Percentiles rank a stretch among this genome's conserved stretches.
These are phyloP conservation scores for Neocrepidodera transversa DNA, from an alignment of 2,888 invertebrate genomes.

Conservation along the genomic window DNA sequence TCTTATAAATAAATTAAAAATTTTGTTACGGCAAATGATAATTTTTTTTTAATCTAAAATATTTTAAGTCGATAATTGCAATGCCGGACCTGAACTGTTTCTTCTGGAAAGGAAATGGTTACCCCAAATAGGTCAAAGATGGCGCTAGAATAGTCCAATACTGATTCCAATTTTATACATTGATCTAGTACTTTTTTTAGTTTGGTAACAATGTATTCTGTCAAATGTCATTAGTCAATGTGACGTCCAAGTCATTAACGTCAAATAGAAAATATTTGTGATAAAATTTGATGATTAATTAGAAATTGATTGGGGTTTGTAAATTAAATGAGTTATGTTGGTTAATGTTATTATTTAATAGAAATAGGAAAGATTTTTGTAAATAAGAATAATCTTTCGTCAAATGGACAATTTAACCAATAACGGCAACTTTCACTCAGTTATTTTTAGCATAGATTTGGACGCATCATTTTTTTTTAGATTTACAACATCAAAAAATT, in stretches of 20 bases:
- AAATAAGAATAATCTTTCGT: slow-evolving; percentile 1
- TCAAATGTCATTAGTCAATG: neutral
- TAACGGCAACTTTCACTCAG: slow-evolving; percentile 40
- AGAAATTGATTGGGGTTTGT: neutral
- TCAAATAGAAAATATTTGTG: slow-evolving; percentile 9
- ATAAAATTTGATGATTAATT: slow-evolving; percentile 4
- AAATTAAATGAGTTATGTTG: neutral
- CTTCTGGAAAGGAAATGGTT: too few species aligned
- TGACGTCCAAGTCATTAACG: slow-evolving; percentile 1
- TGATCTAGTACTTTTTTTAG: too few species aligned
- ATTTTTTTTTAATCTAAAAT: too few species aligned
- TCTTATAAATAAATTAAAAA: too few species aligned
- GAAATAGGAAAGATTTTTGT: neutral
- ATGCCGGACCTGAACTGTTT: too few species aligned
- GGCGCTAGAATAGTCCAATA: too few species aligned
- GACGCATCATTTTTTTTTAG: slow-evolving; percentile 59
- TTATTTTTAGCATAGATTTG: slow-evolving; percentile 47
- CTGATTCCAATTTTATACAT: too few species aligned
- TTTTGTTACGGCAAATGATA: too few species aligned
- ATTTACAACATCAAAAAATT: slow-evolving; percentile 68
- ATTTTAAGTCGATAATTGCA: too few species aligned
- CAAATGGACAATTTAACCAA: slow-evolving; percentile 38
- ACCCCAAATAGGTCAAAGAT: too few species aligned
- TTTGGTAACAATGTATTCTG: too few species aligned
- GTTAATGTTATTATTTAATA: too few species aligned